phyloP scores from a whole-genome alignment of 2,888 invertebrate species.

The Catocala sponsa region DNA sequence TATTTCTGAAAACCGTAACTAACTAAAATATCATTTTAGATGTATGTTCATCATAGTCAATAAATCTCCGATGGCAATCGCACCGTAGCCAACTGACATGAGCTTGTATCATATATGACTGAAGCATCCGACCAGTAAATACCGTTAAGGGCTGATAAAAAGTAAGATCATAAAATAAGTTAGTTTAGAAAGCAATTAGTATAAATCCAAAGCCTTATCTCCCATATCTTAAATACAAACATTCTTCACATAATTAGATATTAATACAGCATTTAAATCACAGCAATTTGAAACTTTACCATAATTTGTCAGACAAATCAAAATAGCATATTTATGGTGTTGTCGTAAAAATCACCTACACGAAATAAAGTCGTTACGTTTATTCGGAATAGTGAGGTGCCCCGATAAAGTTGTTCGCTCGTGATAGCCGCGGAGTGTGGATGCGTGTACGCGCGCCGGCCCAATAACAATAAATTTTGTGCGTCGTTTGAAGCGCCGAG shows the following conservation, averaged over 20 bases:
- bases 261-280: conserved; percentile 18
- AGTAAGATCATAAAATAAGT: too few relatives aligned
- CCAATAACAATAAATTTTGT: conserved; percentile 88
- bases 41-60: too few relatives aligned
- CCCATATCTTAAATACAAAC: conserved; percentile 7
- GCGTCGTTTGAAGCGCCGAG: conserved; percentile 83
- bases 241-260: conserved; percentile 22
- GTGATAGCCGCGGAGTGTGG: conserved; percentile 87
- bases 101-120: too few relatives aligned
- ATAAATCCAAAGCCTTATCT: neutral
- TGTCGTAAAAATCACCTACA: conserved; percentile 61
- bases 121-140: too few relatives aligned
- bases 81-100: too few relatives aligned
- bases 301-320: conserved; percentile 61
- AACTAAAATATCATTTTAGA: too few relatives aligned
- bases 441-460: conserved; percentile 84
- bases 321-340: conserved; percentile 59
- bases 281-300: conserved; percentile 23
- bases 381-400: conserved; percentile 69
- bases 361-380: conserved; percentile 65
- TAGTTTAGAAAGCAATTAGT: too few relatives aligned
- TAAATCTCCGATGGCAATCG: too few relatives aligned
- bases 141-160: too few relatives aligned
- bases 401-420: conserved; percentile 83
- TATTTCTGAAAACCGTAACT: too few relatives aligned